A percentile compares a stretch with the other conserved stretches of the same genome.
Evolutionary conservation across 2,113 vertebrate species (phyloP).

Genomic region (Atlantisia rogersi): DNA sequence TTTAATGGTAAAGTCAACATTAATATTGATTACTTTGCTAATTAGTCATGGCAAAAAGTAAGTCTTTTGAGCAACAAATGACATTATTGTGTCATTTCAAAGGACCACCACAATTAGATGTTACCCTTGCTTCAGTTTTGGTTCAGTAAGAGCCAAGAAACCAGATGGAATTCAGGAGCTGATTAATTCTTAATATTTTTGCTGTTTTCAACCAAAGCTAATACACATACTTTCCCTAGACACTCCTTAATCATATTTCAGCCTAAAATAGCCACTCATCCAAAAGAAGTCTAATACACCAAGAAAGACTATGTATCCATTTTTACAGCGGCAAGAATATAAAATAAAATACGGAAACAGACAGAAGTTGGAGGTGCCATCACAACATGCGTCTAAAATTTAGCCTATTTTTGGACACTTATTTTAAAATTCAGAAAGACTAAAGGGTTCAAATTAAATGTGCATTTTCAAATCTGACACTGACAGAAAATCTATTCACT

Average conservation of each 20-base stretch:
- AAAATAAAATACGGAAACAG: not conserved
- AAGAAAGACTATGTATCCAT: not conserved
- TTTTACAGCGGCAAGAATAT: not conserved
- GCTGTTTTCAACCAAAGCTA: not conserved
- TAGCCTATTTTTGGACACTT: not conserved
- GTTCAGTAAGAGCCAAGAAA: not conserved
- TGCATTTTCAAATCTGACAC: too few relatives aligned
- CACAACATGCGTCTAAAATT: not conserved
- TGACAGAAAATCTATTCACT: too few relatives aligned
- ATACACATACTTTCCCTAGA: not conserved
- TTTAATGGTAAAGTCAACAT: constrained; percentile 62
- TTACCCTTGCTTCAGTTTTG: not conserved
- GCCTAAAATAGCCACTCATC: not conserved
- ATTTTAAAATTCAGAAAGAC: too few relatives aligned
- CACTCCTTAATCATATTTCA: not conserved
- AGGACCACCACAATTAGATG: not conserved
- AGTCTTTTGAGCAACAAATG: constrained; percentile 56
- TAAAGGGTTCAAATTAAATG: too few relatives aligned
- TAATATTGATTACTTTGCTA: constrained; percentile 56
- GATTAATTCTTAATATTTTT: not conserved
- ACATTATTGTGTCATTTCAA: constrained; percentile 26
- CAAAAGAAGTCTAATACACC: not conserved
- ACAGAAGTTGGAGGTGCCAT: not conserved
- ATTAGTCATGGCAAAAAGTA: constrained; percentile 50
- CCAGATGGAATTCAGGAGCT: not conserved